These are phyloP conservation scores for Spatula versicolor DNA, from an alignment of 2,797 vertebrate species.

Conservation along the genomic window DNA sequence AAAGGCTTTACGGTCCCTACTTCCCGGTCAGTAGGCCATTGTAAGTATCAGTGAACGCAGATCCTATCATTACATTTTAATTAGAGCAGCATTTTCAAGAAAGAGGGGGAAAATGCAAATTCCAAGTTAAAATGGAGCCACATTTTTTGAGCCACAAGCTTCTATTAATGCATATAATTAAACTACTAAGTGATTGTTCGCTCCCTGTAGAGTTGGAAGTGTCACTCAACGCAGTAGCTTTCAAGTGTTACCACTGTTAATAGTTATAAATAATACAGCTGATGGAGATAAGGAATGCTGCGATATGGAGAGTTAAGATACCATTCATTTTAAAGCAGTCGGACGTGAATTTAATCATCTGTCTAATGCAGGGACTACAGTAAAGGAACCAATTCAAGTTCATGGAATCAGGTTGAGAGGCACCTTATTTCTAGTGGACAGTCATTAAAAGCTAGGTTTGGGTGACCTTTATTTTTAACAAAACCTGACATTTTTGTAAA, in stretches of 20 bases:
- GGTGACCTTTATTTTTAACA: not conserved
- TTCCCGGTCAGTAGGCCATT: not conserved
- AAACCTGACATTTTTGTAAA: not conserved
- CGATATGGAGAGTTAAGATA: conserved; percentile 12
- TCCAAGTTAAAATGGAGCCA: not conserved
- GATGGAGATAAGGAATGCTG: conserved; percentile 47
- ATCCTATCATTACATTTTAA: not conserved
- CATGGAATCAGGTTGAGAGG: not conserved
- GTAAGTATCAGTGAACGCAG: not conserved
- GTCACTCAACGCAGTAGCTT: conserved; percentile 43
- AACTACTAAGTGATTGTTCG: conserved; percentile 26
- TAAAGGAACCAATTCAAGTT: not conserved
- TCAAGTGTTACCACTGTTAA: conserved; percentile 18
- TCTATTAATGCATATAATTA: conserved; percentile 37
- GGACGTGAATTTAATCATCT: not conserved
- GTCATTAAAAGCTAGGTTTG: not conserved
- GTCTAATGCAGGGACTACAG: not conserved
- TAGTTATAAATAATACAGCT: conserved; percentile 39
- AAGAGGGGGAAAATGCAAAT: conserved; percentile 5
- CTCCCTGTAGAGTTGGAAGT: conserved; percentile 26
- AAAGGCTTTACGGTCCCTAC: not conserved
- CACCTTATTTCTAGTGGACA: not conserved
- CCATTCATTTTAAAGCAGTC: not conserved
- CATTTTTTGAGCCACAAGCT: not conserved
- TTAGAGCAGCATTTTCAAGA: not conserved